These are phyloP conservation scores for Tamias sibiricus DNA, from an alignment of 2,113 vertebrate species.

Conservation along the genomic window DNA sequence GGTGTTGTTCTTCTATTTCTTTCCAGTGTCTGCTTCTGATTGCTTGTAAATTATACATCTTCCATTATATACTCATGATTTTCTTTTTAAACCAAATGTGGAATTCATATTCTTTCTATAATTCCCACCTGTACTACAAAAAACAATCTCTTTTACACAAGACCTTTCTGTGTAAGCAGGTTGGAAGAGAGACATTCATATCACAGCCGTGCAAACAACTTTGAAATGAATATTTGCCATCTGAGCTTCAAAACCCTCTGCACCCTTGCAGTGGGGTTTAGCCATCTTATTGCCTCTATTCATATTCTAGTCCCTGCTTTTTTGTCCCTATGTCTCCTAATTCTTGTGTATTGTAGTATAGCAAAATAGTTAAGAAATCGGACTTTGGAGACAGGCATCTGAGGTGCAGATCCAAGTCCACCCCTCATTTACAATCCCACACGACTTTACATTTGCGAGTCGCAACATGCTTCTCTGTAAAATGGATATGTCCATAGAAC, in stretches of 20 bases:
- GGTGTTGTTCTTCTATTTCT: not conserved
- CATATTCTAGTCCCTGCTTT: not conserved
- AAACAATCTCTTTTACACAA: not conserved
- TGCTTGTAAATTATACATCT: not conserved
- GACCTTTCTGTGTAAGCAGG: not conserved
- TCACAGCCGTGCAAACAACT: not conserved
- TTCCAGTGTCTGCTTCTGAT: not conserved
- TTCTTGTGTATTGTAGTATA: not conserved
- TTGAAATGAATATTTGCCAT: not conserved
- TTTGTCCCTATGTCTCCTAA: not conserved
- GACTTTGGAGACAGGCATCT: not conserved
- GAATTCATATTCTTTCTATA: not conserved
- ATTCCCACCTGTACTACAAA: not conserved
- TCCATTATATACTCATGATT: not conserved
- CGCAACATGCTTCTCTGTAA: not conserved
- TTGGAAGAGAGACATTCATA: not conserved
- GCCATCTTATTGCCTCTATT: not conserved
- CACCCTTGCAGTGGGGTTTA: not conserved
- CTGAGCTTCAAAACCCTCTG: not conserved
- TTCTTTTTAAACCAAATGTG: not conserved
- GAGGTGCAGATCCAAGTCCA: not conserved
- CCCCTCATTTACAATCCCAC: not conserved
- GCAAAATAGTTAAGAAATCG: not conserved
- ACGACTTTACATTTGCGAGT: not conserved
- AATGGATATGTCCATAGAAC: not conserved